These are phyloP conservation scores for Cottoperca gobio DNA, from an alignment of 2,797 vertebrate species.

Conservation along the genomic window DNA sequence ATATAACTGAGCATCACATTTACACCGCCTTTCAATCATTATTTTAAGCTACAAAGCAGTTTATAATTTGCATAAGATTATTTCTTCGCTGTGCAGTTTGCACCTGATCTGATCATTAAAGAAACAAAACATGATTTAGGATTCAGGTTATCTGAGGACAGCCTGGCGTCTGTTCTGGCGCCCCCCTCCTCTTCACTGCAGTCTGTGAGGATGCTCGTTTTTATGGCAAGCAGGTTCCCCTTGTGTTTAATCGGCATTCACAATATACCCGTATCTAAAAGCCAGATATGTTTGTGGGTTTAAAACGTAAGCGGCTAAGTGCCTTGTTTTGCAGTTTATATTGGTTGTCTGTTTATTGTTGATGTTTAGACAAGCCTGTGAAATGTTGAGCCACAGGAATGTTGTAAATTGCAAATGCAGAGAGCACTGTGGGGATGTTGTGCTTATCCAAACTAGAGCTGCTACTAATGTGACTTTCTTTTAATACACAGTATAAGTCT, in stretches of 20 bases:
- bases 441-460: neutral
- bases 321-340: neutral
- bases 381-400: neutral
- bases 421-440: neutral
- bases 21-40: neutral
- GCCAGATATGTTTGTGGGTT: too few species aligned
- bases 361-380: neutral
- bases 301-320: too few species aligned
- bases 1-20: neutral
- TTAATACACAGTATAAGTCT: neutral
- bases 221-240: conserved; percentile 27
- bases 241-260: neutral
- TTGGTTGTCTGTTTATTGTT: neutral
- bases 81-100: neutral
- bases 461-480: neutral
- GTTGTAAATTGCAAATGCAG: neutral
- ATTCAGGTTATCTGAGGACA: conserved; percentile 68
- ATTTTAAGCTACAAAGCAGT: neutral
- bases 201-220: conserved; percentile 44
- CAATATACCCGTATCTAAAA: neutral
- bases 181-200: conserved; percentile 16
- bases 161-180: neutral
- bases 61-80: neutral
- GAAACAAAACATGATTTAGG: conserved; percentile 3
- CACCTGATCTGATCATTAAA: neutral